phyloP scores from a whole-genome alignment of 2,888 invertebrate species.

The Diplolepis rosae region DNA sequence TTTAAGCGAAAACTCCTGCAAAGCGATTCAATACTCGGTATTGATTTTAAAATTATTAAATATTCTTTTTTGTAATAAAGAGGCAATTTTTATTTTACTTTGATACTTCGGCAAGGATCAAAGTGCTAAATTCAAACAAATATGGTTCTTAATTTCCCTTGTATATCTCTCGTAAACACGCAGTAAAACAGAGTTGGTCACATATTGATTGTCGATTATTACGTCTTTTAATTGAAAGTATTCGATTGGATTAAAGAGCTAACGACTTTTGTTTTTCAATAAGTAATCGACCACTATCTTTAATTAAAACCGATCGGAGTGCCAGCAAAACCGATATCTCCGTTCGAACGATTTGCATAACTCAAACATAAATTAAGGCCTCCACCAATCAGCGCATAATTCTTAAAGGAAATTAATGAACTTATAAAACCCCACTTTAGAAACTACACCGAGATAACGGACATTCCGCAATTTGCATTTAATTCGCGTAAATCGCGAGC shows the following conservation, averaged over 20 bases:
- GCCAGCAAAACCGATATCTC: conserved; percentile 25
- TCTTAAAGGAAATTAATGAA: conserved; percentile 14
- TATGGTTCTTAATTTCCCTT: neutral
- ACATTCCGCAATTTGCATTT: conserved; percentile 15
- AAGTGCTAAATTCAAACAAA: neutral
- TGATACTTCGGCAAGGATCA: too few species aligned
- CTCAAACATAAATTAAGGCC: conserved; percentile 29
- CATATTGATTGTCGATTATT: conserved; percentile 26
- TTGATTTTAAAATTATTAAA: too few species aligned
- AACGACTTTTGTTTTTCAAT: conserved; percentile 29
- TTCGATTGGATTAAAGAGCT: conserved; percentile 21
- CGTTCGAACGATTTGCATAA: conserved; percentile 26
- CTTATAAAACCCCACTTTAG: conserved; percentile 21
- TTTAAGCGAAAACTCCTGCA: too few species aligned
- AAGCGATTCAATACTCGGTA: too few species aligned
- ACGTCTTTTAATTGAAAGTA: conserved; percentile 24
- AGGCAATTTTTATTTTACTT: too few species aligned
- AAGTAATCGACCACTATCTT: conserved; percentile 27
- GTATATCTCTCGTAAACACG: neutral
- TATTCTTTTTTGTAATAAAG: too few species aligned
- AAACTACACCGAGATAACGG: conserved; percentile 19
- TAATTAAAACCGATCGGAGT: conserved; percentile 29
- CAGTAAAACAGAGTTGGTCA: conserved; percentile 10
- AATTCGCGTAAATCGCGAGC: conserved; percentile 14
- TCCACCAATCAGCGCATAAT: conserved; percentile 19